Percentiles rank a stretch among this genome's conserved stretches.
Evolutionary conservation across 1,140 invertebrate genomes (phyloP).

Genomic region (Eubasilissa regina): DNA sequence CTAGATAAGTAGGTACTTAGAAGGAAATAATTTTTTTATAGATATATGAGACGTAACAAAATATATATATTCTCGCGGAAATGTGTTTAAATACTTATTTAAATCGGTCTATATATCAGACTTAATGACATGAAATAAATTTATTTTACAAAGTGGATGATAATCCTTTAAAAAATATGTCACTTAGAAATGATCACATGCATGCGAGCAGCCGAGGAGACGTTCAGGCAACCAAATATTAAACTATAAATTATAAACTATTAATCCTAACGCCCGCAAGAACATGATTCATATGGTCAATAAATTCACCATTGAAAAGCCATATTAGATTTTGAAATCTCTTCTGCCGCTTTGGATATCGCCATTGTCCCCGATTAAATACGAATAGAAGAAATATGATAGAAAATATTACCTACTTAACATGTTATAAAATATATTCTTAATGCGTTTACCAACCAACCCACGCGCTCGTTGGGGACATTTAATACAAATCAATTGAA

Average conservation of each 20-base stretch:
- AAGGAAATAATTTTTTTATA: too few relatives aligned
- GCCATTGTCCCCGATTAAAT: conserved; percentile 27
- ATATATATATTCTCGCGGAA: too few relatives aligned
- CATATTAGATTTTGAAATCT: conserved; percentile 25
- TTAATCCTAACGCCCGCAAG: conserved; percentile 18
- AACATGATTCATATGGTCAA: conserved; percentile 29
- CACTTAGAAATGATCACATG: background rate
- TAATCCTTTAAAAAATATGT: conserved; percentile 42
- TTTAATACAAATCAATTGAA: conserved; percentile 31
- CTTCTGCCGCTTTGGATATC: conserved; percentile 24
- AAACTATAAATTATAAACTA: conserved; percentile 33
- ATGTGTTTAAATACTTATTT: too few relatives aligned
- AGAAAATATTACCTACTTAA: conserved; percentile 43
- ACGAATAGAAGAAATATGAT: conserved; percentile 39
- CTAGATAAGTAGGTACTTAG: too few relatives aligned
- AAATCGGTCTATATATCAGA: conserved; percentile 19
- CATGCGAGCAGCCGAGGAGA: conserved; percentile 1
- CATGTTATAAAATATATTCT: conserved; percentile 44
- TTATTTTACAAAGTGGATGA: background rate
- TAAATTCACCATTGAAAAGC: conserved; percentile 30
- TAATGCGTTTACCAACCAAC: conserved; percentile 21
- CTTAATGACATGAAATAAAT: conserved; percentile 32
- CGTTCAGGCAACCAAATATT: conserved; percentile 12
- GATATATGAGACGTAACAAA: too few relatives aligned
- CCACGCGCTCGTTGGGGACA: conserved; percentile 10